Percentiles rank a stretch among this genome's conserved stretches.
Evolutionary conservation across 64 coral and sea anemone species (phyloP).

Genomic region (Montipora cactus): DNA sequence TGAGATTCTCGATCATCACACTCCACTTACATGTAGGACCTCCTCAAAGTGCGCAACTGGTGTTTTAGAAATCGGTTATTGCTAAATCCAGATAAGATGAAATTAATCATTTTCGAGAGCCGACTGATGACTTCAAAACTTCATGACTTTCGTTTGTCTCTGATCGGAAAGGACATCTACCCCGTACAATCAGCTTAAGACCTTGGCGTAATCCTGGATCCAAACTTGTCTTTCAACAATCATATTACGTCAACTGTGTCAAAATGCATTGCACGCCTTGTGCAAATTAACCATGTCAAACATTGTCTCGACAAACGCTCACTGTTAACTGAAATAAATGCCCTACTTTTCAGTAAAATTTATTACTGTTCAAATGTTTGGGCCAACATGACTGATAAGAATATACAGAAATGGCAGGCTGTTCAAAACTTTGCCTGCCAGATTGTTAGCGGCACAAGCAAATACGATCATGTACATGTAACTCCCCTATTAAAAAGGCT

Average conservation of each 20-base stretch:
- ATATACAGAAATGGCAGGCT: neutral
- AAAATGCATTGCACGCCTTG: neutral
- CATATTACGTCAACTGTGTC: neutral
- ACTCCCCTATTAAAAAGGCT: too few relatives aligned
- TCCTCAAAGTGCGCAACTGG: too few relatives aligned
- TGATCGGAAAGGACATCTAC: neutral
- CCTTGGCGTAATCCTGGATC: neutral
- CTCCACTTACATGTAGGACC: too few relatives aligned
- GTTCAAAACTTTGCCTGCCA: neutral
- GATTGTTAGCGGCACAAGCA: neutral
- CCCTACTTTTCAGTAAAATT: too few relatives aligned
- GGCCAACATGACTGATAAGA: too few relatives aligned
- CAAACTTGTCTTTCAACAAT: neutral
- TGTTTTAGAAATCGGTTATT: too few relatives aligned
- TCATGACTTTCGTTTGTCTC: neutral
- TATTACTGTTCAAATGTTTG: too few relatives aligned
- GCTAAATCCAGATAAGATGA: too few relatives aligned
- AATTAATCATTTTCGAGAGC: too few relatives aligned
- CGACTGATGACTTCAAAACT: too few relatives aligned
- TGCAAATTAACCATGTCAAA: neutral
- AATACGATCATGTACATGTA: neutral
- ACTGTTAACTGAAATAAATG: neutral
- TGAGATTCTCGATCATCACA: too few relatives aligned
- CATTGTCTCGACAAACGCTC: neutral
- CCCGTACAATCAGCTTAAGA: neutral